Evolutionary conservation across 1,140 invertebrate species (phyloP).

Genomic region (Papilio polytes): DNA sequence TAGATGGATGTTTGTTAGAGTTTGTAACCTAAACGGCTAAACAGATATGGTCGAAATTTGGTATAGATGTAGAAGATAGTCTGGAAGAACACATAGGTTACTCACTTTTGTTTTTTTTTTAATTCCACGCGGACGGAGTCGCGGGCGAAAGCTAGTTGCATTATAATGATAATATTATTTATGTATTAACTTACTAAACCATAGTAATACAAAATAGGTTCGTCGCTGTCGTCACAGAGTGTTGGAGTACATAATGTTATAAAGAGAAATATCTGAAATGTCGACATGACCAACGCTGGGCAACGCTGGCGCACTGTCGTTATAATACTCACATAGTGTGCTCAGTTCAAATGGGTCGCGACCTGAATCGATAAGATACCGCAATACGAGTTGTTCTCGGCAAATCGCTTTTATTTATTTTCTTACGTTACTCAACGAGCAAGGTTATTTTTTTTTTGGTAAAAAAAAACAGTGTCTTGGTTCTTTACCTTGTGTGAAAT

Average conservation of each 20-base stretch:
- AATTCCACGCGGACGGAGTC: no score
- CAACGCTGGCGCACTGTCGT: background rate
- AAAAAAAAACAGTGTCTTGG: background rate
- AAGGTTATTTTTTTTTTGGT: background rate
- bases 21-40: no score
- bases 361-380: constrained; percentile 67
- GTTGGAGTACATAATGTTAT: constrained; percentile 40
- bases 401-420: background rate
- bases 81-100: no score
- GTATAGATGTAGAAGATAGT: no score
- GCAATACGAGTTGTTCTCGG: constrained; percentile 16
- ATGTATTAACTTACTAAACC: constrained; percentile 65
- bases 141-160: no score
- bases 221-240: constrained; percentile 52
- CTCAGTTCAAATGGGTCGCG: constrained; percentile 53
- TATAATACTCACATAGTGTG: constrained; percentile 28
- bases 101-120: no score
- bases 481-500: background rate
- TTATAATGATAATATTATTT: background rate
- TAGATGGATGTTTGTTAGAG: no score
- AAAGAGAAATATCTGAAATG: constrained; percentile 10
- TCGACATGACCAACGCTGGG: background rate
- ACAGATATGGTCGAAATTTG: no score
- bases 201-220: constrained; percentile 69
- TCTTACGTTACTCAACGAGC: background rate